Evolutionary conservation across 92 coral and sea anemone genomes (phyloP), one percentile per base, ranked within the genome.

Genomic region (Phenganax subtilis): DNA sequence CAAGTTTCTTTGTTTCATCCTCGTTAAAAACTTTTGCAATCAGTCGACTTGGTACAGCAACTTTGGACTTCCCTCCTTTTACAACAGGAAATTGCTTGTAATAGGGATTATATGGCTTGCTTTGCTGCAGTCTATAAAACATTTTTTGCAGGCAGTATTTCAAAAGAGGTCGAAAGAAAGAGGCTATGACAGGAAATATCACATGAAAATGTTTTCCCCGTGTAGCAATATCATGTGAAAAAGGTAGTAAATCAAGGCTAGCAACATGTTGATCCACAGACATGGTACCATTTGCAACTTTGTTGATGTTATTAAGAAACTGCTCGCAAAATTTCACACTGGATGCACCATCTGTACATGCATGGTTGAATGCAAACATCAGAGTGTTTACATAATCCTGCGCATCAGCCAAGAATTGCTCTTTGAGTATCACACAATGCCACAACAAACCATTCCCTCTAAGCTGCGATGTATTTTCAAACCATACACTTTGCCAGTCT

Each of bases 401-500:
- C 6, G 71, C 7, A 10, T 65, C 71, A 10, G 71, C 25, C 25
- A 65, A 44, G 71, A 65, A 65, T 65, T 65, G 30, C 71, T 65
- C 71, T 65, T 65, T 10, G 1, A 65, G 71, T 17, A 71, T 25
- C 12, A 71, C 75, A 28, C 10, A 37, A 14, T 47, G 51, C 75
- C 75, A 71, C 17, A 71, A 71, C 75, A 71, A 54, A 29, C 75
- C 75, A 31, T 25, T 31, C 16, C 53, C 55, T 71, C 75, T 71
- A 14, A 20, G 75, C 54, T 71, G 7, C 12, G 75, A 71, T 29
- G 75, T 51, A 31, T 6, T 10, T 71, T 71, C 75, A 51, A 7
- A 14, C 75, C 75, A 71, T 11, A 71, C 55, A 71, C 37, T 52
- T 71, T 71, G 52, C 75, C 75, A 71, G 16, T 71, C 75, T 28